Percentiles rank a stretch among this genome's conserved stretches.
phyloP scores from a whole-genome alignment of 2,797 vertebrate species.

The Hafferia zeledoni region DNA sequence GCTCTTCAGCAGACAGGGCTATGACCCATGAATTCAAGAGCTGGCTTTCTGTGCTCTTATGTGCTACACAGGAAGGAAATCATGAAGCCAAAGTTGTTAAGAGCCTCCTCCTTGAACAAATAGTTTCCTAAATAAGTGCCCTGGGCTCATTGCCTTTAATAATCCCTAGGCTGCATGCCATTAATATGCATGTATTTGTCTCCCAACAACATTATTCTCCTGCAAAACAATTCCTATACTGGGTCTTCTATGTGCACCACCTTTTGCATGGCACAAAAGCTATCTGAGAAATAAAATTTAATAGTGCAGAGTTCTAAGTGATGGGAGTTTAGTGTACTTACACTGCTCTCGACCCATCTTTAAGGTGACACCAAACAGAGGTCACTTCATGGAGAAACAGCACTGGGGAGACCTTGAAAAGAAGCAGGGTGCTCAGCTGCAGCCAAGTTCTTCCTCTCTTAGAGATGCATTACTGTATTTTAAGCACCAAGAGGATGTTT shows the following conservation, averaged over 20 bases:
- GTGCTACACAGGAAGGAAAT: neutral
- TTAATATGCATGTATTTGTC: neutral
- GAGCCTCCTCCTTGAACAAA: slow-evolving; percentile 1
- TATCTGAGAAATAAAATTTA: neutral
- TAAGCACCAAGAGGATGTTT: neutral
- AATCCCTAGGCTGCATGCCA: neutral
- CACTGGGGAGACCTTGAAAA: neutral
- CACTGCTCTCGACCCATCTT: neutral
- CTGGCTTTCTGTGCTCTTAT: neutral
- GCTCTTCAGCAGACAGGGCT: slow-evolving; percentile 13
- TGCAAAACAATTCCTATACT: neutral
- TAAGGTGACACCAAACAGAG: neutral
- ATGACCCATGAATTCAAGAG: neutral
- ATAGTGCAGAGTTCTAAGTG: neutral
- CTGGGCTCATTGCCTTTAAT: neutral
- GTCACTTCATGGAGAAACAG: neutral
- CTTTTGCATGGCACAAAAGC: neutral
- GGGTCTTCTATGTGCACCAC: neutral
- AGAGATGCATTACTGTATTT: neutral
- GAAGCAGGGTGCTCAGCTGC: neutral
- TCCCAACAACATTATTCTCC: neutral
- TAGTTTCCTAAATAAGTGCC: neutral
- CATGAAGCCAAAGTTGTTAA: neutral
- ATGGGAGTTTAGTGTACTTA: neutral
- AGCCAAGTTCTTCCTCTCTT: neutral